phyloP scores from a whole-genome alignment of 2,888 invertebrate species.

The Vesta saturnalis region DNA sequence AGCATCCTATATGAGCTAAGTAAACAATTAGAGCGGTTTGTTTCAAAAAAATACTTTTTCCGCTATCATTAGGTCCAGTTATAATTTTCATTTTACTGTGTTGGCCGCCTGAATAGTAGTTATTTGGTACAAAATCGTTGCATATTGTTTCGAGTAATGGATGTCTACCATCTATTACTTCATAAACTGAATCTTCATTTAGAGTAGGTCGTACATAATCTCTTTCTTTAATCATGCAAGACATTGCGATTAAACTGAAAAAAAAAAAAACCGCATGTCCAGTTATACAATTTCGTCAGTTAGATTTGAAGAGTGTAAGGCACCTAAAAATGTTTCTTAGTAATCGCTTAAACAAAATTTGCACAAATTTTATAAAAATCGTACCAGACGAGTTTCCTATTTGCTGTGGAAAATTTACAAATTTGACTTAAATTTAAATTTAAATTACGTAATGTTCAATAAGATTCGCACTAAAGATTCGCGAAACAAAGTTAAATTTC shows the following conservation, averaged over 20 bases:
- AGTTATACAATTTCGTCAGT: too few relatives aligned
- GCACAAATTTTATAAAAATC: too few relatives aligned
- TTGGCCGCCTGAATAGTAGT: slow-evolving; percentile 68
- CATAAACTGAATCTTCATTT: slow-evolving; percentile 53
- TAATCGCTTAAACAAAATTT: too few relatives aligned
- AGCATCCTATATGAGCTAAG: slow-evolving; percentile 90
- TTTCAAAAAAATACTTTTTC: slow-evolving; percentile 92
- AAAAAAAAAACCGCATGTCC: background rate
- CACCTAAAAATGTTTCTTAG: too few relatives aligned
- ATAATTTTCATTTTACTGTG: slow-evolving; percentile 75
- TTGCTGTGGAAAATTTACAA: too few relatives aligned
- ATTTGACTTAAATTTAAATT: too few relatives aligned
- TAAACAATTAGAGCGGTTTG: slow-evolving; percentile 83
- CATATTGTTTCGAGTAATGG: slow-evolving; percentile 76
- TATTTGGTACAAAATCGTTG: slow-evolving; percentile 78
- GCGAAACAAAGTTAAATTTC: too few relatives aligned
- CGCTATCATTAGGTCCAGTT: slow-evolving; percentile 91
- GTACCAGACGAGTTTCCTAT: too few relatives aligned
- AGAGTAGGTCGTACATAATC: slow-evolving; percentile 57
- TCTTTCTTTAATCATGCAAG: slow-evolving; percentile 55
- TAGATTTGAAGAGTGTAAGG: too few relatives aligned
- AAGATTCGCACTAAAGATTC: too few relatives aligned
- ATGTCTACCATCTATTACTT: slow-evolving; percentile 70
- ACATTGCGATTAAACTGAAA: slow-evolving; percentile 60
- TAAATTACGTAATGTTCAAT: too few relatives aligned